A percentile compares a stretch with the other conserved stretches of the same genome.
phyloP scores from a whole-genome alignment of 2,113 vertebrate species.

The Micromys minutus region DNA sequence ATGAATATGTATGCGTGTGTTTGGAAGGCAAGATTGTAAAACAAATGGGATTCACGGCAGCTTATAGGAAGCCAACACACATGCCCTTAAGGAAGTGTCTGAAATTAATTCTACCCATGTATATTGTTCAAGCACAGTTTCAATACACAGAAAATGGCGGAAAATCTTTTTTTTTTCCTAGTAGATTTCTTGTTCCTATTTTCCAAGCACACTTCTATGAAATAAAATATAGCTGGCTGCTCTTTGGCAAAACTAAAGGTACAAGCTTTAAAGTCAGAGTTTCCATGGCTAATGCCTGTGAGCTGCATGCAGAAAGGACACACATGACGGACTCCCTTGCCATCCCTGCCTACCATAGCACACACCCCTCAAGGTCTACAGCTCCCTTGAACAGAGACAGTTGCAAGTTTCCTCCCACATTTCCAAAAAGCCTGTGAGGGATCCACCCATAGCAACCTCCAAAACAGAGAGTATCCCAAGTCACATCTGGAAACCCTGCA shows the following conservation, averaged over 20 bases:
- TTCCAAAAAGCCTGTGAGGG: not conserved
- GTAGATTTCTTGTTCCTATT: slow-evolving; percentile 45
- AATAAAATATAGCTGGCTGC: slow-evolving; percentile 11
- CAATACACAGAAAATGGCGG: not conserved
- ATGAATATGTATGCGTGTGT: slow-evolving; percentile 73
- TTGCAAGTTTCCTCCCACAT: not conserved
- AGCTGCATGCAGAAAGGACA: not conserved
- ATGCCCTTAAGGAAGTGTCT: not conserved
- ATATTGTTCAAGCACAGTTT: not conserved
- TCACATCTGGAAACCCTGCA: not conserved
- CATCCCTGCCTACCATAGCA: not conserved
- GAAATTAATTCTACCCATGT: slow-evolving; percentile 19
- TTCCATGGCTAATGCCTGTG: not conserved
- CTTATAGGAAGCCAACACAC: not conserved
- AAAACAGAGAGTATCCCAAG: not conserved
- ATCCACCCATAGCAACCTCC: not conserved
- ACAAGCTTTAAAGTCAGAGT: not conserved
- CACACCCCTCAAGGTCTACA: not conserved
- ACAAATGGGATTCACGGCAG: slow-evolving; percentile 24
- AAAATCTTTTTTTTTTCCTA: slow-evolving; percentile 20
- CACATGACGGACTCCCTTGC: not conserved
- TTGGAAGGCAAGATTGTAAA: slow-evolving; percentile 60
- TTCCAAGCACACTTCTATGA: not conserved
- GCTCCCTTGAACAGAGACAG: not conserved
- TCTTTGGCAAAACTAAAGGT: slow-evolving; percentile 32